Base-by-base conservation (phyloP, 2,888 invertebrate genomes). In the Keiferia lycopersicella region DNA sequence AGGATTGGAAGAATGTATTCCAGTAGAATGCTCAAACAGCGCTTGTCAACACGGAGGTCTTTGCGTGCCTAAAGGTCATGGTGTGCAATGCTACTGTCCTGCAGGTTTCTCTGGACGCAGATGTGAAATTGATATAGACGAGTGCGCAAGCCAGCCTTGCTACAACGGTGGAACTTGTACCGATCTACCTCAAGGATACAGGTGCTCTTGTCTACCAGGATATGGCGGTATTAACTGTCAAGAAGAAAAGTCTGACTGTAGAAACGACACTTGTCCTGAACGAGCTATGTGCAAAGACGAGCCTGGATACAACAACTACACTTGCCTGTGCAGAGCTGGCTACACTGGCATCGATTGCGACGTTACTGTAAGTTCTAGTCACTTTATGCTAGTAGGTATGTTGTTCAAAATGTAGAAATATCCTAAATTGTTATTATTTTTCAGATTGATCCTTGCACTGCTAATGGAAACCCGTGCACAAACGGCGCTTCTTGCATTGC, bases 241-340 rank as follows among this genome's bases (percentile, higher is more conserved):
- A 89, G 97, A 98, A 80, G 98, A 98, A 84, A 94, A 95, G 74
- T 95, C 96, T 16, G 98, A 98, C 75, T 98, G 98, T 79, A 92
- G 93, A 71, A 96, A 96, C 78, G 96, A 97, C 68, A 97, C 98
- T 0, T 99, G 99, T 75, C 97, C 98, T 0, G 98, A 98, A 79
- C 93, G 98, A 76, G 98, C 98, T 3, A 98, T 98, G 97, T 99
- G 99, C 85, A 98, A 98, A 88, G 98, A 99, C 83, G 97, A 96
- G 85, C 98, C 96, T 20, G 97, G 96, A 66, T 94, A 94, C 73
- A 96, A 96, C 74, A 98, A 98, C 78, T 96, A 95, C 76, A 97
- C 98, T 0, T 99, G 99, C 80, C 92, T 99, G 11, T 99, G 99
- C 80, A 93, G 98, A 79, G 95, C 97, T 68, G 99, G 99, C 62